phyloP scores from a whole-genome alignment of 2,888 invertebrate genomes.

The Notocelia uddmanniana region DNA sequence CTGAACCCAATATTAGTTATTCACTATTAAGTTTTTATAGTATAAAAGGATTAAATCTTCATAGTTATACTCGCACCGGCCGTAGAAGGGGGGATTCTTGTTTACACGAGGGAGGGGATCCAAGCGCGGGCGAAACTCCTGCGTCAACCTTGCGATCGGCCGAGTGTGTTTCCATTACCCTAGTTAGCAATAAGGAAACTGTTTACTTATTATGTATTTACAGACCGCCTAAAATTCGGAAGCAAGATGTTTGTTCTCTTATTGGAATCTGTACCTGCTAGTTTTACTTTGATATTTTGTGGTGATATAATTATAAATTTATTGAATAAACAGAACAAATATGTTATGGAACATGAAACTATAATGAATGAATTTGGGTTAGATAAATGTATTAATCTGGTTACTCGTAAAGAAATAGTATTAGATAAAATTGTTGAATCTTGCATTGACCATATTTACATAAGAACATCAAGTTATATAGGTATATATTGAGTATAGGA shows the following conservation, averaged over 20 bases:
- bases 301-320: no score
- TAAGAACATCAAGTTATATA: no score
- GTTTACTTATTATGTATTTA: neutral
- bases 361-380: neutral
- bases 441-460: no score
- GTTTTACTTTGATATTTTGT: neutral
- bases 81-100: no score
- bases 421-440: no score
- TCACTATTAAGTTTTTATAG: no score
- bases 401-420: neutral
- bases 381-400: neutral
- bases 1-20: no score
- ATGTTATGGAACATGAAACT: neutral
- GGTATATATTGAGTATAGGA: no score
- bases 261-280: neutral
- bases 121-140: conserved; percentile 2
- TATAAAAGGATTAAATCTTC: no score
- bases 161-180: neutral
- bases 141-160: neutral
- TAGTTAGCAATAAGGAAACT: neutral
- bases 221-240: neutral
- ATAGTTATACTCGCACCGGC: no score
- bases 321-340: no score
- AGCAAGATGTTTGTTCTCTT: neutral
- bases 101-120: neutral